Conservation (phyloP, 2,113 vertebrate genomes). For the Arvicanthis niloticus region DNA sequence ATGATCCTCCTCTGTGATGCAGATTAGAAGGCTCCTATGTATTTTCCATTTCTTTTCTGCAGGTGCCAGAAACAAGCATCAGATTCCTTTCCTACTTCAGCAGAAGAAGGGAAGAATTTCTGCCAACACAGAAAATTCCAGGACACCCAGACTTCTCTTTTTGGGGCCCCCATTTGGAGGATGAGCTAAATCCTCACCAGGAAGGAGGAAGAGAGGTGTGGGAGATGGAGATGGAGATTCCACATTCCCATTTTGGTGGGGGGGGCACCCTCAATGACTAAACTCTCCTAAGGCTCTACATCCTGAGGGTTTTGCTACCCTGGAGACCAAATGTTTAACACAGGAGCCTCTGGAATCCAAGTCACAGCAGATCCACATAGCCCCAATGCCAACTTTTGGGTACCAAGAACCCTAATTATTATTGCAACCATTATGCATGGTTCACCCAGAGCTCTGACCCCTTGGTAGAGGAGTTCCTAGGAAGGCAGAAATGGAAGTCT, state of each 20-base stretch:
- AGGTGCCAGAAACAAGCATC: accelerated
- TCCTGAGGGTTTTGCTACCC: neutral
- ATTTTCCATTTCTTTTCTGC: neutral
- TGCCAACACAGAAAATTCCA: accelerated
- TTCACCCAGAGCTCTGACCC: neutral
- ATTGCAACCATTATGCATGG: neutral
- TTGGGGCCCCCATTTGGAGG: neutral
- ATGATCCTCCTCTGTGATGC: no score
- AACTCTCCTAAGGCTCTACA: neutral
- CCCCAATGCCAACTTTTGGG: neutral
- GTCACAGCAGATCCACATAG: neutral
- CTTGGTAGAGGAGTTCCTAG: accelerated
- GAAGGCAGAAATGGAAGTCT: neutral
- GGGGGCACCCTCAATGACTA: neutral
- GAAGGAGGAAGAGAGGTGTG: neutral
- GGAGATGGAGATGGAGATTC: no score
- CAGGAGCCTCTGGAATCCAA: neutral
- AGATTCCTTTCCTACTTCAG: accelerated
- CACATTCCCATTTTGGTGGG: neutral
- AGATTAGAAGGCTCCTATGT: neutral
- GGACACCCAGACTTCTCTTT: neutral
- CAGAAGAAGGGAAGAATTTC: no score
- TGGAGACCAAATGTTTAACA: neutral
- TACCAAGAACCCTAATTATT: neutral
- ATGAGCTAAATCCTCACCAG: no score